These are phyloP conservation scores for Campoletis sonorensis DNA, from an alignment of 1,140 invertebrate species.

Conservation along the genomic window DNA sequence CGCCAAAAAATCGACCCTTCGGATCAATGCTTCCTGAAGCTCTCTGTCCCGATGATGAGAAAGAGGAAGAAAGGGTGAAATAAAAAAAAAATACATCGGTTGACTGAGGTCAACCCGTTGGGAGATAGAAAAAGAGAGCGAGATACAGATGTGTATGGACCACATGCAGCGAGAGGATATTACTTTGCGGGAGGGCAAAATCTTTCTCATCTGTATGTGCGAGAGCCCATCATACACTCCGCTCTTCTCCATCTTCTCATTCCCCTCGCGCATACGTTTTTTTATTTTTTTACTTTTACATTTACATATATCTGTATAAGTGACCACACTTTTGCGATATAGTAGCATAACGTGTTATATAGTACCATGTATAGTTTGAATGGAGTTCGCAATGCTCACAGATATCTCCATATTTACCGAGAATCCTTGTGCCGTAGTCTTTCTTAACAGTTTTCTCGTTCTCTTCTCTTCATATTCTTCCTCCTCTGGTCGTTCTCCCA, in stretches of 20 bases:
- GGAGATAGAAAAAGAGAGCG: slow-evolving; percentile 48
- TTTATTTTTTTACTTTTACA: neutral
- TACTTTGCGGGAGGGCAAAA: slow-evolving; percentile 64
- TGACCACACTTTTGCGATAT: slow-evolving; percentile 3
- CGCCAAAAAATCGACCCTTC: slow-evolving; percentile 49
- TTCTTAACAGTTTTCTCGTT: slow-evolving; percentile 12
- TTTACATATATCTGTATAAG: neutral
- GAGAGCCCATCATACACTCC: slow-evolving; percentile 60
- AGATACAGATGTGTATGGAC: slow-evolving; percentile 51
- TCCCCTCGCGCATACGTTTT: neutral
- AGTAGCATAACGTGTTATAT: neutral
- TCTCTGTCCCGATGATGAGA: slow-evolving; percentile 38
- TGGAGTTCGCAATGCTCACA: slow-evolving; percentile 12
- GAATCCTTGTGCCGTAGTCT: neutral
- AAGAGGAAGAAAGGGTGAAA: slow-evolving; percentile 24
- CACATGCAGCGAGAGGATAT: slow-evolving; percentile 70
- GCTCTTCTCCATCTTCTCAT: slow-evolving; percentile 55
- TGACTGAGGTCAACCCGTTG: neutral
- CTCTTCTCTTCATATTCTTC: slow-evolving; percentile 35
- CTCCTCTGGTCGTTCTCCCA: slow-evolving; percentile 47
- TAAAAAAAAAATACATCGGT: neutral
- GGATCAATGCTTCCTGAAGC: neutral
- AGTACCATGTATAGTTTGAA: slow-evolving; percentile 30
- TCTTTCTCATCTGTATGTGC: slow-evolving; percentile 45
- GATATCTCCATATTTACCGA: slow-evolving; percentile 29